Evolutionary conservation across 2,888 invertebrate genomes (phyloP).

Genomic region (Caradrina clavipalpis): DNA sequence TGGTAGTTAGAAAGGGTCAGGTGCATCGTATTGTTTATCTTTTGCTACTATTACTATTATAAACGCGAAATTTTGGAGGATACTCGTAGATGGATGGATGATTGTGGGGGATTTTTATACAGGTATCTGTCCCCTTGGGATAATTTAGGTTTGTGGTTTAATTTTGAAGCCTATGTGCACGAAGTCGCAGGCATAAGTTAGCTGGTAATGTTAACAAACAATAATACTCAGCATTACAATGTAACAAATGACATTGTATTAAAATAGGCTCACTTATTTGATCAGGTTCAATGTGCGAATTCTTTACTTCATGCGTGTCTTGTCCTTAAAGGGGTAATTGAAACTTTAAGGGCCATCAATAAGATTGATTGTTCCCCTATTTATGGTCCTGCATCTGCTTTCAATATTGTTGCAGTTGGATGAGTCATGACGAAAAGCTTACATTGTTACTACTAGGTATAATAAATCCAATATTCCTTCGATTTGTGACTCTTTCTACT

Average conservation of each 20-base stretch:
- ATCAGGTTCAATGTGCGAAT: conserved; percentile 13
- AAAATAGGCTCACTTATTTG: conserved; percentile 27
- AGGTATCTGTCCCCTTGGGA: no score
- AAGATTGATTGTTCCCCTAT: conserved; percentile 47
- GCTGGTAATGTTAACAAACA: not conserved
- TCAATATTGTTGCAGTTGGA: conserved; percentile 26
- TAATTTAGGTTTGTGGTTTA: no score
- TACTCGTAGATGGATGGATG: no score
- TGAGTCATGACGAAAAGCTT: conserved; percentile 6
- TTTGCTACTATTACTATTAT: no score
- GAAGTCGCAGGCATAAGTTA: no score
- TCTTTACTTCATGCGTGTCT: conserved; percentile 24
- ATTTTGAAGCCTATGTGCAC: no score
- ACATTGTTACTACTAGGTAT: not conserved
- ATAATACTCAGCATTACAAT: conserved; percentile 4
- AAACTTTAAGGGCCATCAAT: conserved; percentile 45
- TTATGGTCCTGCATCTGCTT: conserved; percentile 29
- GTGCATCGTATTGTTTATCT: no score
- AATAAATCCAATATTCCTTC: not conserved
- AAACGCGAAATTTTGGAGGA: no score
- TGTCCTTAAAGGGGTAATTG: conserved; percentile 45
- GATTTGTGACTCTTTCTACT: not conserved
- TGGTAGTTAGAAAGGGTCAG: not conserved
- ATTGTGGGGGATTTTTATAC: no score
- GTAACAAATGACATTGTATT: conserved; percentile 50